Conservation (phyloP, 2,797 vertebrate species). For the Myripristis murdjan region DNA sequence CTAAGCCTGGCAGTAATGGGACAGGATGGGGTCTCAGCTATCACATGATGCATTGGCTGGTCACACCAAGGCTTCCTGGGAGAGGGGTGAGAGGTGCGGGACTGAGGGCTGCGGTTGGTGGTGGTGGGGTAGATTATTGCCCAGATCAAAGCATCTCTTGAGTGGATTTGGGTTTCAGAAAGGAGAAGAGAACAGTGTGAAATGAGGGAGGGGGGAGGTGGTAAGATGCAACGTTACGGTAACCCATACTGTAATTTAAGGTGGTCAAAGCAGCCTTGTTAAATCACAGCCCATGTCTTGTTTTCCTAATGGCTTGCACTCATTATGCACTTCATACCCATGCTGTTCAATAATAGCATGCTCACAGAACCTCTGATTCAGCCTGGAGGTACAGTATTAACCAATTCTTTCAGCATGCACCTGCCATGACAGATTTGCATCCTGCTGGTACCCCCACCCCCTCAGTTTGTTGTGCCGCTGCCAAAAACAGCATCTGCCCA, state of each 20-base stretch:
- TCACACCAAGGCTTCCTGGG: slow-evolving; percentile 60
- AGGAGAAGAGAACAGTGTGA: slow-evolving; percentile 33
- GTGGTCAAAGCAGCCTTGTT: neutral
- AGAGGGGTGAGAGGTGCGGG: slow-evolving; percentile 34
- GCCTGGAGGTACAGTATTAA: neutral
- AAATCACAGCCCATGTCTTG: too few species aligned
- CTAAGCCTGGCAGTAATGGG: slow-evolving; percentile 73
- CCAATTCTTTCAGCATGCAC: slow-evolving; percentile 47
- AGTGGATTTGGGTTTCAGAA: slow-evolving; percentile 75
- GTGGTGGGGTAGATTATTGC: slow-evolving; percentile 62
- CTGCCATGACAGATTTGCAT: slow-evolving; percentile 70
- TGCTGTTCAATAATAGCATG: neutral
- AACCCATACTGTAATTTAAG: slow-evolving; percentile 37
- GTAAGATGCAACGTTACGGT: neutral
- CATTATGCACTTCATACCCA: neutral
- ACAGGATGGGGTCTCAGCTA: slow-evolving; percentile 70
- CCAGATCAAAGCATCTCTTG: slow-evolving; percentile 80
- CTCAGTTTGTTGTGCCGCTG: slow-evolving; percentile 18
- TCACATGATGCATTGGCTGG: slow-evolving; percentile 70
- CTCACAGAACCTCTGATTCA: neutral
- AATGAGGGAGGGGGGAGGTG: slow-evolving; percentile 9
- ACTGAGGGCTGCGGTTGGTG: slow-evolving; percentile 14
- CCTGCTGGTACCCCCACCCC: too few species aligned
- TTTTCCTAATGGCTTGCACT: too few species aligned
- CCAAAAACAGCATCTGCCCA: slow-evolving; percentile 63